These are phyloP conservation scores for Coturnix japonica DNA, from an alignment of 2,113 vertebrate species.

Conservation along the genomic window DNA sequence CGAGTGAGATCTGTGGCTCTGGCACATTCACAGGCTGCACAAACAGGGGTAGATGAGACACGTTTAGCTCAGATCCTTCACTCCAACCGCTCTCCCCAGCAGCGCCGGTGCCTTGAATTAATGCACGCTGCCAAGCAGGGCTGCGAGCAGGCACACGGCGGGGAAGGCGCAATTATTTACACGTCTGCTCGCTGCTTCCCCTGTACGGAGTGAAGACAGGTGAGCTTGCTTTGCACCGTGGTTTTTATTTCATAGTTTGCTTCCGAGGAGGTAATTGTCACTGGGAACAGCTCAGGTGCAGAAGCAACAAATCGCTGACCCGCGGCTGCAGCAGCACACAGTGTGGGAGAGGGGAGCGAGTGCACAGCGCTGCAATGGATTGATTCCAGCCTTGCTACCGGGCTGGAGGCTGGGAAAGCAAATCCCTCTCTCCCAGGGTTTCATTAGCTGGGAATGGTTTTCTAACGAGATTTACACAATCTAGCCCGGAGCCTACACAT, in stretches of 20 bases:
- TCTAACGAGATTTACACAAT: slow-evolving; percentile 63
- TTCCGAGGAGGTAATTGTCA: not conserved
- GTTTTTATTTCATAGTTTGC: not conserved
- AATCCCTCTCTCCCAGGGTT: slow-evolving; percentile 68
- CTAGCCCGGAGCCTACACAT: slow-evolving; percentile 38
- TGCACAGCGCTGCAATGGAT: slow-evolving; percentile 10
- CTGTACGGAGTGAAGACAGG: not conserved
- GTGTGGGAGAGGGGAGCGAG: not conserved
- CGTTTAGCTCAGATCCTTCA: not conserved
- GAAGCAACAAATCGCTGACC: not conserved
- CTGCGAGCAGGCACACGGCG: not conserved
- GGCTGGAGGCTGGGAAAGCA: slow-evolving; percentile 12
- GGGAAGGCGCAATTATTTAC: not conserved
- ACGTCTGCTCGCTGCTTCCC: not conserved
- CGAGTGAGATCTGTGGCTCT: not conserved
- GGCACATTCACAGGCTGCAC: slow-evolving; percentile 9
- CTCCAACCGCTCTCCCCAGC: slow-evolving; percentile 13
- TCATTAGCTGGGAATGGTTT: slow-evolving; percentile 73
- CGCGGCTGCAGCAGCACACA: not conserved
- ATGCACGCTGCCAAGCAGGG: not conserved
- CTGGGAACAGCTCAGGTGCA: not conserved
- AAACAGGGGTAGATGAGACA: not conserved
- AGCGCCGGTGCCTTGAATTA: not conserved
- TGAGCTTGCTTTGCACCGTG: not conserved
- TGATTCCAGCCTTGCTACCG: slow-evolving; percentile 52